Conservation (phyloP, 1,140 invertebrate genomes). For the Eufriesea mexicana region DNA sequence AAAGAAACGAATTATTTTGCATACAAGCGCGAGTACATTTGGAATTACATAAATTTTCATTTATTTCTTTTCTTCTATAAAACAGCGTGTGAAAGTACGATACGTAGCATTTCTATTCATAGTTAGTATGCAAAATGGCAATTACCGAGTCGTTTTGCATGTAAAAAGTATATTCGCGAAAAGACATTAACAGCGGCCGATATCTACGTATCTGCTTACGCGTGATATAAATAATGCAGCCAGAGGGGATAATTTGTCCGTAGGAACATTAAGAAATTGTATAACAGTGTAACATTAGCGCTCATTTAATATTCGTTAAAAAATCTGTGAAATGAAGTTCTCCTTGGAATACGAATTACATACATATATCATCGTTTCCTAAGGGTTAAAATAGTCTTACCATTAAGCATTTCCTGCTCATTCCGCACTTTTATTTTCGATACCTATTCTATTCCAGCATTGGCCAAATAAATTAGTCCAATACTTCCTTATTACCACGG, state of each 20-base stretch:
- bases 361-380: slow-evolving; percentile 1
- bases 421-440: no score
- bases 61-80: neutral
- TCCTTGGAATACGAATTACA: slow-evolving; percentile 2
- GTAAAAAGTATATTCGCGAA: neutral
- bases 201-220: neutral
- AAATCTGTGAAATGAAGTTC: neutral
- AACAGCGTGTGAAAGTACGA: neutral
- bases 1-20: neutral
- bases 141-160: neutral
- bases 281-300: neutral
- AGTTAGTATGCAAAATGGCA: neutral
- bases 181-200: neutral
- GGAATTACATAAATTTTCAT: neutral
- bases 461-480: slow-evolving; percentile 24
- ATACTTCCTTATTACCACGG: slow-evolving; percentile 37
- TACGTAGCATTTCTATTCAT: neutral
- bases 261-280: neutral
- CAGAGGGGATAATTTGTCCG: neutral
- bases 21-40: neutral
- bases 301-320: neutral
- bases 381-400: neutral
- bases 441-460: neutral
- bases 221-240: neutral
- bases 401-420: slow-evolving; percentile 5